Evolutionary conservation across 2,113 vertebrate genomes (phyloP).

Genomic region (Addax nasomaculatus): DNA sequence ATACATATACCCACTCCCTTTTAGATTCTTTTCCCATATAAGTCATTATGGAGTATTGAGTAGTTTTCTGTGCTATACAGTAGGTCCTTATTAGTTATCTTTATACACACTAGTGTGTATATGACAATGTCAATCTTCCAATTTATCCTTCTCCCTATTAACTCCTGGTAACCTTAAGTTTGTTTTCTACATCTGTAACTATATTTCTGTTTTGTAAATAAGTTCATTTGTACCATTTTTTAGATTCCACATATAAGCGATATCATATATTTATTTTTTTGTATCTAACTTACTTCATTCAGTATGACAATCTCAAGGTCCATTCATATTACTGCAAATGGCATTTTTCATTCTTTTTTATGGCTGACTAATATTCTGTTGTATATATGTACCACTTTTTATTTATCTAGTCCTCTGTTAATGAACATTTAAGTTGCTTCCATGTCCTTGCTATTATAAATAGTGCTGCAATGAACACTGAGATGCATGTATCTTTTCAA

Average conservation of each 20-base stretch:
- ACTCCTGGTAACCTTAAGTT: not conserved
- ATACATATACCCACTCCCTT: too few relatives aligned
- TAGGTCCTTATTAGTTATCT: not conserved
- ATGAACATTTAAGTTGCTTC: not conserved
- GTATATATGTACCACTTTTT: not conserved
- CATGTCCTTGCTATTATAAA: not conserved
- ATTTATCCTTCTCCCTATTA: not conserved
- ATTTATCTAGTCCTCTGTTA: not conserved
- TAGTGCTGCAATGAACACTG: not conserved
- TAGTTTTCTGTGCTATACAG: too few relatives aligned
- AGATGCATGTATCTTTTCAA: too few relatives aligned
- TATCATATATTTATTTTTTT: not conserved
- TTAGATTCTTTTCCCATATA: too few relatives aligned
- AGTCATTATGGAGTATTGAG: too few relatives aligned
- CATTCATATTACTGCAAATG: not conserved
- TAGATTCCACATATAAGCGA: not conserved
- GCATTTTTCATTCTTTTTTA: not conserved
- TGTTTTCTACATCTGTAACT: not conserved
- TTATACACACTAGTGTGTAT: not conserved
- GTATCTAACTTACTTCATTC: not conserved
- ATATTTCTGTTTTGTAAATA: not conserved
- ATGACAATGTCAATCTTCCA: not conserved
- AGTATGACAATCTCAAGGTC: not conserved
- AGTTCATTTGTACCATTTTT: not conserved
- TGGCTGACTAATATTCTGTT: not conserved